phyloP scores from a whole-genome alignment of 2,797 vertebrate genomes.

The Loris lydekkerianus region DNA sequence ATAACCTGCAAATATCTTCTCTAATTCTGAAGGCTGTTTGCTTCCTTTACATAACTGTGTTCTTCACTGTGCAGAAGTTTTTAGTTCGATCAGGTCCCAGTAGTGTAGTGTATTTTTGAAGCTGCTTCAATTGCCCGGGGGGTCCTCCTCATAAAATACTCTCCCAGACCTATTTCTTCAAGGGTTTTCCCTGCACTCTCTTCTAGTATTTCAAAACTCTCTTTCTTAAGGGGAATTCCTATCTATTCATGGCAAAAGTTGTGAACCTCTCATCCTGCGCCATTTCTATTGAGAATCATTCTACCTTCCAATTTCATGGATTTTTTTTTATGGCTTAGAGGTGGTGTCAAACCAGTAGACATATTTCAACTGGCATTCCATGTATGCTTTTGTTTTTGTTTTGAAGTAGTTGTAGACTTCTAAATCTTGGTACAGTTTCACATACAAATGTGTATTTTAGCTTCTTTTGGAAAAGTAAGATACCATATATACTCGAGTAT shows the following conservation, averaged over 20 bases:
- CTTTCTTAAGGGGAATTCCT: background rate
- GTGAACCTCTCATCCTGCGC: background rate
- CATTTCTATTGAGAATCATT: background rate
- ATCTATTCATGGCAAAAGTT: background rate
- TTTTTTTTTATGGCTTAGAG: background rate
- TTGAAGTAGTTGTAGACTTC: background rate
- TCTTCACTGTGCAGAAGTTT: no score
- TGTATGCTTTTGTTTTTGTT: background rate
- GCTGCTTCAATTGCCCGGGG: no score
- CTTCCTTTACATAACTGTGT: no score
- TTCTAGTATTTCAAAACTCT: background rate
- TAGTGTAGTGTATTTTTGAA: no score
- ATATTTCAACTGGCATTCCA: background rate
- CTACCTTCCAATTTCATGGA: background rate
- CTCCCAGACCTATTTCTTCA: no score
- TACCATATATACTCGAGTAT: no score
- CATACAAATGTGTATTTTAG: background rate
- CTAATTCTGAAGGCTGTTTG: no score
- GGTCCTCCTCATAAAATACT: no score
- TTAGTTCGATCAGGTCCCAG: no score
- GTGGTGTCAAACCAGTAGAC: background rate
- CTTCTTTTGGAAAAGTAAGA: background rate
- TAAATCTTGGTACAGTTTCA: conserved; percentile 1
- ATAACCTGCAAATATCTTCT: no score
- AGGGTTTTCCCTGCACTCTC: no score